phyloP scores from a whole-genome alignment of 2,797 vertebrate genomes.

The Sparidentex hasta region DNA sequence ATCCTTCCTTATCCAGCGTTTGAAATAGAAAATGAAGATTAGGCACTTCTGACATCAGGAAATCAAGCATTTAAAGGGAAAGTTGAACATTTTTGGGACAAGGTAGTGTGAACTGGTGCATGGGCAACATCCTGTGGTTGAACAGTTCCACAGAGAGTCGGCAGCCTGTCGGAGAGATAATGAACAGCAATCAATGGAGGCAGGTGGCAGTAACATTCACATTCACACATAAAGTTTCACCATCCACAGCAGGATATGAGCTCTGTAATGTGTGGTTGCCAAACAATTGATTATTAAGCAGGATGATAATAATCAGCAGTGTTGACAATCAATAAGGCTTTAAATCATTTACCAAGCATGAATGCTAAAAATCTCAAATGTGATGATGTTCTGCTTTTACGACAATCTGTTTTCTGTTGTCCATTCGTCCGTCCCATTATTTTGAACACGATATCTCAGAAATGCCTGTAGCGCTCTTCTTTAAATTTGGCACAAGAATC shows the following conservation, averaged over 20 bases:
- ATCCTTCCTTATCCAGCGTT: conserved; percentile 76
- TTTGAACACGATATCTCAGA: no score
- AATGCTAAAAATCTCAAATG: background rate
- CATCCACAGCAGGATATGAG: background rate
- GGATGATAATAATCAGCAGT: background rate
- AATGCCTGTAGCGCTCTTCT: no score
- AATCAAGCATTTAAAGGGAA: conserved; percentile 58
- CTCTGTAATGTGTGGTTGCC: background rate
- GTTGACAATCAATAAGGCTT: background rate
- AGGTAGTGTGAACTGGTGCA: conserved; percentile 9
- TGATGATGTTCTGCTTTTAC: background rate
- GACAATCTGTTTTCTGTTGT: no score
- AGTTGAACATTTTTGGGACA: conserved; percentile 2
- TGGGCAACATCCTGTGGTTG: background rate
- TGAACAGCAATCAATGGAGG: background rate
- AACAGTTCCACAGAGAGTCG: background rate
- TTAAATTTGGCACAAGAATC: no score
- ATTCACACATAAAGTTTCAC: background rate
- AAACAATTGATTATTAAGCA: background rate
- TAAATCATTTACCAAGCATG: background rate
- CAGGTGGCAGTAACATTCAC: background rate
- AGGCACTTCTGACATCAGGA: conserved; percentile 62
- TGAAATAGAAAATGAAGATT: conserved; percentile 78
- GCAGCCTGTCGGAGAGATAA: background rate
- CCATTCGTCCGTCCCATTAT: no score